Conservation (phyloP, 2,113 vertebrate genomes). For the Cebus imitator region DNA sequence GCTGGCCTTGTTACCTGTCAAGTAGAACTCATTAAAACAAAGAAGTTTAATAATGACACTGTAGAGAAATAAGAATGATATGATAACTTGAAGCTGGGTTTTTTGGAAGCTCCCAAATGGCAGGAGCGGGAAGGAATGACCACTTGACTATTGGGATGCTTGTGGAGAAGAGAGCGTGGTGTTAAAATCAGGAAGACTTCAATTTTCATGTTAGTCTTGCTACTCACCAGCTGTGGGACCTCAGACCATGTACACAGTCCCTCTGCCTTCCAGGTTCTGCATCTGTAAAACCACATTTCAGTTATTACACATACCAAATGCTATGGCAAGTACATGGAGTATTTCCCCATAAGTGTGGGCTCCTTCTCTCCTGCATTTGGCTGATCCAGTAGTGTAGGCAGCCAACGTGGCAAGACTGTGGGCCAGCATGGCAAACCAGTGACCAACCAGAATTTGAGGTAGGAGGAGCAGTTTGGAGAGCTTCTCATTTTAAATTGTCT, state of each 20-base stretch:
- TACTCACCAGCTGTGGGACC: not conserved
- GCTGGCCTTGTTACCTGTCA: not conserved
- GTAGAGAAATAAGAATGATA: not conserved
- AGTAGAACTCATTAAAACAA: not conserved
- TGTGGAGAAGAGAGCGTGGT: not conserved
- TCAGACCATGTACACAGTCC: fast-evolving
- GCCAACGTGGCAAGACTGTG: not conserved
- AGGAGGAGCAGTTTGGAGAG: not conserved
- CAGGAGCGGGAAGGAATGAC: not conserved
- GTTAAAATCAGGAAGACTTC: not conserved
- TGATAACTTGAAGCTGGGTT: no score
- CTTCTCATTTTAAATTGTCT: not conserved
- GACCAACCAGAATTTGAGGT: not conserved
- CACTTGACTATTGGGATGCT: not conserved
- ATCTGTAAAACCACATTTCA: fast-evolving
- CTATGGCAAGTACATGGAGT: not conserved
- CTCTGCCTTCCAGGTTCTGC: not conserved
- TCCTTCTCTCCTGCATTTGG: fast-evolving
- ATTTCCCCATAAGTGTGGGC: not conserved
- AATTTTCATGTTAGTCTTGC: not conserved
- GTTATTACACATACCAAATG: not conserved
- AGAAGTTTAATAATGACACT: not conserved
- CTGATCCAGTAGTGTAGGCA: not conserved
- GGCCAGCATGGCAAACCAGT: no score
- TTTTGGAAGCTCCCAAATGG: not conserved